These are phyloP conservation scores for Bergia puertoricense DNA, from an alignment of 92 coral and sea anemone genomes.

Conservation along the genomic window DNA sequence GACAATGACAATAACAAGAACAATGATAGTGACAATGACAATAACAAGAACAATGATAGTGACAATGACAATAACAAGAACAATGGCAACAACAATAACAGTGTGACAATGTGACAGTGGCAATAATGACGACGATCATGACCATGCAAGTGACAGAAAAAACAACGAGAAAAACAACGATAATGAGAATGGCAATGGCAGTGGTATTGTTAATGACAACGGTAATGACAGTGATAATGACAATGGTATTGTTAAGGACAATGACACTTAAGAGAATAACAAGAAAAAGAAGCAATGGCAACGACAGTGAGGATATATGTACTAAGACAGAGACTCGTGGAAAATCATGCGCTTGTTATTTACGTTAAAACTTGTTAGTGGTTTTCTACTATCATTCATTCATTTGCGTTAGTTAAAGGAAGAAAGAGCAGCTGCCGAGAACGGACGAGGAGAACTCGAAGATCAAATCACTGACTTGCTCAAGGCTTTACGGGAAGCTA, in stretches of 20 bases:
- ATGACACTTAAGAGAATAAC: background rate
- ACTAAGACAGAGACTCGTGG: background rate
- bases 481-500: conserved; percentile 75
- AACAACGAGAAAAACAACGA: no score
- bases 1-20: background rate
- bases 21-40: background rate
- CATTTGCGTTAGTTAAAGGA: conserved; percentile 63
- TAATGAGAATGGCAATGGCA: no score
- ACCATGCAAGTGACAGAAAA: no score
- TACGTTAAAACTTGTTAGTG: background rate
- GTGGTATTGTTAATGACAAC: background rate
- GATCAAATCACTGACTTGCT: conserved; percentile 68
- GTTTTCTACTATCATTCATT: background rate
- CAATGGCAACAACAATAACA: no score
- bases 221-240: background rate
- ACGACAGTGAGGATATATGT: no score
- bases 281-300: no score
- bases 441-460: conserved; percentile 63
- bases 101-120: no score
- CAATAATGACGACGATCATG: background rate
- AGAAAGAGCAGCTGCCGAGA: conserved; percentile 61
- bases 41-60: no score
- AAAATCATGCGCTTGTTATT: background rate
- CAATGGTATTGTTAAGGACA: no score
- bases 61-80: background rate